phyloP scores from a whole-genome alignment of 2,888 invertebrate species.

The Drosophila sordidula region DNA sequence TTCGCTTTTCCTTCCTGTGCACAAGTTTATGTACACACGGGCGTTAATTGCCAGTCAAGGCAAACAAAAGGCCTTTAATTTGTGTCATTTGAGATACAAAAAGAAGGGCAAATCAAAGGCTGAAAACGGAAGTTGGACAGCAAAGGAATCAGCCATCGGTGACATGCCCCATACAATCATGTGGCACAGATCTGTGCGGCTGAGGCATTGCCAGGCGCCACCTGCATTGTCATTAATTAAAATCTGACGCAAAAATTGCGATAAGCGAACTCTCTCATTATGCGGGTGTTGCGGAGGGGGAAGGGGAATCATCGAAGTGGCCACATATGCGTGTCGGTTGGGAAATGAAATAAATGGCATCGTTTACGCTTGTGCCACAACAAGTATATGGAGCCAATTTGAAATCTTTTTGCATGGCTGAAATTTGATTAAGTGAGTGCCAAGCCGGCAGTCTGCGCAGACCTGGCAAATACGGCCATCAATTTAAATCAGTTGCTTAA shows the following conservation, averaged over 20 bases:
- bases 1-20: too few species aligned
- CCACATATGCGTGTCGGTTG: constrained; percentile 39
- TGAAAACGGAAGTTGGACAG: neutral
- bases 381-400: constrained; percentile 41
- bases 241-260: constrained; percentile 44
- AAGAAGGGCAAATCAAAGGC: constrained; percentile 4
- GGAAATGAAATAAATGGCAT: constrained; percentile 52
- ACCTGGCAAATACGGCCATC: constrained; percentile 59
- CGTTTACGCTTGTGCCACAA: constrained; percentile 22
- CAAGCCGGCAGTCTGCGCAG: constrained; percentile 34
- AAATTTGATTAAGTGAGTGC: constrained; percentile 79
- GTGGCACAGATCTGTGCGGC: constrained; percentile 31
- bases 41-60: constrained; percentile 17
- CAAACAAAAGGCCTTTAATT: constrained; percentile 5
- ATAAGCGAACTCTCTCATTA: constrained; percentile 26
- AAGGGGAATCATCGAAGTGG: constrained; percentile 28
- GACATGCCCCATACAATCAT: constrained; percentile 14
- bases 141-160: neutral
- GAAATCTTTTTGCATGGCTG: constrained; percentile 49
- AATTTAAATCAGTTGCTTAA: constrained; percentile 73
- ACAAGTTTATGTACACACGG: neutral
- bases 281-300: constrained; percentile 8
- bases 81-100: constrained; percentile 6
- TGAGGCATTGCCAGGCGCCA: constrained; percentile 7
- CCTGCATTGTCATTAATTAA: constrained; percentile 60